phyloP scores from a whole-genome alignment of 2,888 invertebrate genomes.

The Gortyna flavago region DNA sequence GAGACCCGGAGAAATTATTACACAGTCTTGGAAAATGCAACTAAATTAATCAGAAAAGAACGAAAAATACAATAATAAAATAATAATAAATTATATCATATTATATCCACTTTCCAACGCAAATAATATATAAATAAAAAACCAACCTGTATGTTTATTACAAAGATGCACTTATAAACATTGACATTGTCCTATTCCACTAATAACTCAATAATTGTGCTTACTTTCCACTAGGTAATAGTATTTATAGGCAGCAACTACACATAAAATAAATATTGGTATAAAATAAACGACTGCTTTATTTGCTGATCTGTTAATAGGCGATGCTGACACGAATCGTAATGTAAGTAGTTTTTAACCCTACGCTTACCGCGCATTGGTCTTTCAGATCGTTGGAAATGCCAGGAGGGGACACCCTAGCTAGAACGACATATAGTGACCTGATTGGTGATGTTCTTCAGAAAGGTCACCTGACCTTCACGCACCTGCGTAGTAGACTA shows the following conservation, averaged over 20 bases:
- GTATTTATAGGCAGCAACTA: slow-evolving; percentile 5
- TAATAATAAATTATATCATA: too few relatives aligned
- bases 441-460: too few relatives aligned
- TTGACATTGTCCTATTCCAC: not conserved
- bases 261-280: slow-evolving; percentile 24
- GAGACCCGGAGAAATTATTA: not conserved
- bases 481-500: too few relatives aligned
- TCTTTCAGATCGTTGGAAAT: not conserved
- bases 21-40: not conserved
- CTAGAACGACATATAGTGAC: too few relatives aligned
- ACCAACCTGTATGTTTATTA: not conserved
- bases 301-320: slow-evolving; percentile 19
- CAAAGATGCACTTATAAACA: not conserved
- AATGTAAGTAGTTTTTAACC: slow-evolving; percentile 1
- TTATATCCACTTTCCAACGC: not conserved
- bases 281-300: not conserved
- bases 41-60: not conserved
- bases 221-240: not conserved
- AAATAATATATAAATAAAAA: too few relatives aligned
- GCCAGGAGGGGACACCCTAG: too few relatives aligned
- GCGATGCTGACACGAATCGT: not conserved
- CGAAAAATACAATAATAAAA: too few relatives aligned
- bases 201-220: not conserved
- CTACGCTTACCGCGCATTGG: not conserved
- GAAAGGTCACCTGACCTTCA: too few relatives aligned